Evolutionary conservation across 2,113 vertebrate species (phyloP), one percentile per base, ranked within the genome.

Genomic region (Machaerirhynchus nigripectus): DNA sequence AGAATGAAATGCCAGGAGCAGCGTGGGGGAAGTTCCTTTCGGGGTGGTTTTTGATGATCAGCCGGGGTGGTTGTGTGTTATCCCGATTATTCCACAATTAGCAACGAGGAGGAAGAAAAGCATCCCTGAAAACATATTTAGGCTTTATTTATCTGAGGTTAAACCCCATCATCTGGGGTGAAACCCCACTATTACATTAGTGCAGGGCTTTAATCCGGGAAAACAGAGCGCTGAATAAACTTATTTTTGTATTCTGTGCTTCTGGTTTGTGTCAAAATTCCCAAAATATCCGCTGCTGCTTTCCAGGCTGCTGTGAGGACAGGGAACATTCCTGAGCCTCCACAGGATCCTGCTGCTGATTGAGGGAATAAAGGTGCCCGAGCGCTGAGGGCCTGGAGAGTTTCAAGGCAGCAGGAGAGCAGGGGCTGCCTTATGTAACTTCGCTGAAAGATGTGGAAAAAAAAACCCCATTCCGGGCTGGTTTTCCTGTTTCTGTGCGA

Each of bases 291-390:
- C 52, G 3, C n/a, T 37, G 74, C 40, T 27, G 15, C 28, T 77
- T 71, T 15, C 13, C 87, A 52, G 73, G 75, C 77, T 57, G 75
- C 75, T 23, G 18, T 24, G 28, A 89, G 93, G 70, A 15, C 84
- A 76, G 70, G 20, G 84, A 87, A 49, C 84, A 42, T 90, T 95
- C 82, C 93, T 46, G 81, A 87, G 70, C 53, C 65, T 71, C 35
- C 7, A 1, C 84, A 67, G 84, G 39, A 11, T 26, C n/a, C 91
- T 73, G 94, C 74, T 87, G 57, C 27, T 85, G 91, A 40, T 2
- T 3, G 84, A 82, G 78, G 78, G 84, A 10, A 31, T 23, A 2
- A 69, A 96, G 92, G 87, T 71, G 57, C 39, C 31, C 3, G 10
- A 52, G 90, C 4, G 4, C 93, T n/a, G 81, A 20, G 79, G 77